Conservation (phyloP, 2,113 vertebrate genomes). For the Noctilio leporinus region DNA sequence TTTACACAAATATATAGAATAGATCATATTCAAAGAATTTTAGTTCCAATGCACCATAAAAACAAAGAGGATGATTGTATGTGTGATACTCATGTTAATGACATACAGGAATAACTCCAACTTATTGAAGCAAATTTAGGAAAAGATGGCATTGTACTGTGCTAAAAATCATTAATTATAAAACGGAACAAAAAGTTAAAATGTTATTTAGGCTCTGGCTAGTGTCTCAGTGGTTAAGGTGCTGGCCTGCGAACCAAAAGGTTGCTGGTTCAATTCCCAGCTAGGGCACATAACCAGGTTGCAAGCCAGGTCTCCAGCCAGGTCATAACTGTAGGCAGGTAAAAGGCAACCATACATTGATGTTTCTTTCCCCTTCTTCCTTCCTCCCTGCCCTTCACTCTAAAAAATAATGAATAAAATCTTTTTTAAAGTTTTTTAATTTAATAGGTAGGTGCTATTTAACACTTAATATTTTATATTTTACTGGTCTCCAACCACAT, state of each 20-base stretch:
- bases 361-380: too few species aligned
- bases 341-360: too few species aligned
- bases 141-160: not conserved
- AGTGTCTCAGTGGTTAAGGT: too few species aligned
- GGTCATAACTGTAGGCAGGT: too few species aligned
- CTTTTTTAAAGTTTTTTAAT: too few species aligned
- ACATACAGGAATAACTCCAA: not conserved
- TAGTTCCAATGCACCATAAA: not conserved
- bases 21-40: not conserved
- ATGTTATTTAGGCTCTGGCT: too few species aligned
- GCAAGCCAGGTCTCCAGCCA: too few species aligned
- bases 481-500: not conserved
- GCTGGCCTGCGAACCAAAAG: too few species aligned
- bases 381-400: too few species aligned
- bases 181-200: not conserved
- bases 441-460: fast-evolving
- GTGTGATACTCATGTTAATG: not conserved
- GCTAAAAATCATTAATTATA: not conserved
- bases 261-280: too few species aligned
- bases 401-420: too few species aligned
- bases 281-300: too few species aligned
- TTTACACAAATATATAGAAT: not conserved
- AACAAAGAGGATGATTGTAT: not conserved
- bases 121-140: not conserved
- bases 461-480: not conserved